Percentiles rank a stretch among this genome's conserved stretches.
Conservation (phyloP, 2,888 invertebrate species). For the Eugnorisma glareosa region DNA sequence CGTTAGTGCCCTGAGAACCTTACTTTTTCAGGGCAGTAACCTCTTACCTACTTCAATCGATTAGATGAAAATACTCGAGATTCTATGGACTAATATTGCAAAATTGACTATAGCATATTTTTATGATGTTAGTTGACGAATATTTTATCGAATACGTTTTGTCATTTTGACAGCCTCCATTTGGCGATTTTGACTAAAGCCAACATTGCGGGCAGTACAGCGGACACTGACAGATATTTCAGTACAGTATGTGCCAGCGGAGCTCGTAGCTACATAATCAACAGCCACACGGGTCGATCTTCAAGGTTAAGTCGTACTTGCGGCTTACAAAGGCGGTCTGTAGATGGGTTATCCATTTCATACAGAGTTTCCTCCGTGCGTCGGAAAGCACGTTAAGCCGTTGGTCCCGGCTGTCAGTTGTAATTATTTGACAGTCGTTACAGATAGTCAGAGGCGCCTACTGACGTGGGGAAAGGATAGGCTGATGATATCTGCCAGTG, state of each 20-base stretch:
- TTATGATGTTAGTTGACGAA: neutral
- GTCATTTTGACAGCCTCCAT: neutral
- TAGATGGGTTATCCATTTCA: neutral
- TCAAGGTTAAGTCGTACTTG: neutral
- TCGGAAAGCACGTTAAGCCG: neutral
- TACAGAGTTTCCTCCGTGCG: neutral
- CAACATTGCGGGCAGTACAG: neutral
- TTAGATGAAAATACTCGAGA: slow-evolving; percentile 11
- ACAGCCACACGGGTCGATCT: neutral
- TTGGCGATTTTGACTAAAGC: neutral
- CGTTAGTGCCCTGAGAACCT: neutral
- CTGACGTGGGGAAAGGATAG: neutral
- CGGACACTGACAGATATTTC: neutral
- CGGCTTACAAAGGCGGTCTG: neutral
- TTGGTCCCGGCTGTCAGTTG: neutral
- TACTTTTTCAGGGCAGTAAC: neutral
- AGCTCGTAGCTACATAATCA: neutral
- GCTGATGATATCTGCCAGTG: neutral
- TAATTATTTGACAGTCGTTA: neutral
- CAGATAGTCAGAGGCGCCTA: neutral
- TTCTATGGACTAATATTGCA: neutral
- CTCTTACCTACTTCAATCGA: neutral
- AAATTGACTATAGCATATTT: neutral
- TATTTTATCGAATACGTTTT: neutral
- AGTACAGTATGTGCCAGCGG: neutral